A percentile compares a stretch with the other conserved stretches of the same genome.
These are phyloP conservation scores for Burhinus oedicnemus DNA, from an alignment of 2,113 vertebrate genomes.

Conservation along the genomic window DNA sequence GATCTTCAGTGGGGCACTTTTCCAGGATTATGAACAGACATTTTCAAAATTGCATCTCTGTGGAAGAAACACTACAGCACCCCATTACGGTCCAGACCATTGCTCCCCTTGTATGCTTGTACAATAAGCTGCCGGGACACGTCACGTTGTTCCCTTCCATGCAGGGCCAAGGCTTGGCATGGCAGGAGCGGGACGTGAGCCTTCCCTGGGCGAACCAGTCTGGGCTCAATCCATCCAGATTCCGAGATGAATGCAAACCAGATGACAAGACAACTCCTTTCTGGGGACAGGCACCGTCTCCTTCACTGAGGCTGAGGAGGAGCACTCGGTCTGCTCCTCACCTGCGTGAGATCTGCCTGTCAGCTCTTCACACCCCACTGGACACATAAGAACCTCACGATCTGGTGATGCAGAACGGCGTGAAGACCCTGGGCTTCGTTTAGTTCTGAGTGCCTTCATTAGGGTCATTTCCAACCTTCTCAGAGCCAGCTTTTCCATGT, in stretches of 20 bases:
- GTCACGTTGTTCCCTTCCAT: not conserved
- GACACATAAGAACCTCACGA: fast-evolving
- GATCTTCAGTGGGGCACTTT: not conserved
- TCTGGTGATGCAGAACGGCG: not conserved
- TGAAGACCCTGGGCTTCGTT: fast-evolving
- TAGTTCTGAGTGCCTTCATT: not conserved
- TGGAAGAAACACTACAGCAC: fast-evolving
- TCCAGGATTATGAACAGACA: not conserved
- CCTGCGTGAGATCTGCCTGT: not conserved
- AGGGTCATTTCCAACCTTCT: not conserved
- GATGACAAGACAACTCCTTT: not conserved
- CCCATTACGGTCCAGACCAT: not conserved
- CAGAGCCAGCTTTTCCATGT: not conserved
- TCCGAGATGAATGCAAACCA: not conserved
- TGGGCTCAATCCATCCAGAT: not conserved
- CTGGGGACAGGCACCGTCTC: not conserved
- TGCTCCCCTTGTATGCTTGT: not conserved
- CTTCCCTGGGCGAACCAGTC: not conserved
- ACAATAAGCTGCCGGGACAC: fast-evolving
- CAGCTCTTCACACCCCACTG: fast-evolving
- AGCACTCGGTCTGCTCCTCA: not conserved
- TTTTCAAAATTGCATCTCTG: not conserved
- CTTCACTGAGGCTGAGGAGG: not conserved
- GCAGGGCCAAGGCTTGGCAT: not conserved
- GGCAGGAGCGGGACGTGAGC: not conserved